phyloP scores from a whole-genome alignment of 1,140 invertebrate species.

The Cotesia glomerata region DNA sequence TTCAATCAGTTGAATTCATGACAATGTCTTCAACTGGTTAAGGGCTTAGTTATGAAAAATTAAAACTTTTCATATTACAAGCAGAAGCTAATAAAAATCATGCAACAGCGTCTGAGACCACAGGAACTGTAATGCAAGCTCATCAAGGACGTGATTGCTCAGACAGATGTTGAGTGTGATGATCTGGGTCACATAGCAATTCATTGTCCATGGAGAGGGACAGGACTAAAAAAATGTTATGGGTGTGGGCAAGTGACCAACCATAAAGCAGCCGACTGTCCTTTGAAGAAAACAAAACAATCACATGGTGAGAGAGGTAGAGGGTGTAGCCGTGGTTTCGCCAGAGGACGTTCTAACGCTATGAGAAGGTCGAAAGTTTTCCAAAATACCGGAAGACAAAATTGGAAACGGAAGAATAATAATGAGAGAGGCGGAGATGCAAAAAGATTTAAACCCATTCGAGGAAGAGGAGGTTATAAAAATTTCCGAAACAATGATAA shows the following conservation, averaged over 20 bases:
- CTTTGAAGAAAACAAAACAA: not conserved
- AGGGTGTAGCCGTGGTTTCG: not conserved
- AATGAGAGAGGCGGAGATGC: too few relatives aligned
- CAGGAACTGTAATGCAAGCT: slow-evolving; percentile 1
- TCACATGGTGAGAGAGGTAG: not conserved
- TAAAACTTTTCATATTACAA: slow-evolving; percentile 34
- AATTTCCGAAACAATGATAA: too few relatives aligned
- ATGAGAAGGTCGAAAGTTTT: too few relatives aligned
- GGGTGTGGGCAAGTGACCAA: not conserved
- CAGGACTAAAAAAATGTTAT: not conserved
- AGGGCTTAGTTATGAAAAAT: slow-evolving; percentile 28
- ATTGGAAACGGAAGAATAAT: too few relatives aligned
- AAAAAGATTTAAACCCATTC: too few relatives aligned
- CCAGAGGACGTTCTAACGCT: not conserved
- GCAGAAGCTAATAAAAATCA: slow-evolving; percentile 27
- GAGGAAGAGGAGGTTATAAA: too few relatives aligned
- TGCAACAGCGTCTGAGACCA: not conserved
- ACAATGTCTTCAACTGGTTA: slow-evolving; percentile 27
- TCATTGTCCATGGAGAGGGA: slow-evolving; percentile 3
- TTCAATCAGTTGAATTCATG: slow-evolving; percentile 28
- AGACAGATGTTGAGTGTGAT: slow-evolving; percentile 23
- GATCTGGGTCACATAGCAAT: slow-evolving; percentile 4
- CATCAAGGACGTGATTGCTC: too few relatives aligned
- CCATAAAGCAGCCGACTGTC: not conserved
- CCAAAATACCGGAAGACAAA: too few relatives aligned